phyloP scores from a whole-genome alignment of 2,113 vertebrate species.

The Penelope pileata region DNA sequence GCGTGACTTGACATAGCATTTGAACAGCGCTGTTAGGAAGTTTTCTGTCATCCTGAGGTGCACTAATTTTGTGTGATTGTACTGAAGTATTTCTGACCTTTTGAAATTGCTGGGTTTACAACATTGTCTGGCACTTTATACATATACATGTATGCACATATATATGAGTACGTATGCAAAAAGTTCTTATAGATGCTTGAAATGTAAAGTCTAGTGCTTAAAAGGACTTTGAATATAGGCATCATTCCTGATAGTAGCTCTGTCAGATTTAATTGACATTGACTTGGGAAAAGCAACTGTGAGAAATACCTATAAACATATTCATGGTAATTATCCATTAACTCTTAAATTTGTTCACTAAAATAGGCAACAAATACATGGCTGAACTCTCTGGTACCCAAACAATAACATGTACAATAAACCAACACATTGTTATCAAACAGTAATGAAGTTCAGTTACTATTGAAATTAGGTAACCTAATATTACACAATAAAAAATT shows the following conservation, averaged over 20 bases:
- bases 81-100: not conserved
- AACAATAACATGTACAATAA: not conserved
- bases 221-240: not conserved
- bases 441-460: not conserved
- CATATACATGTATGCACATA: not conserved
- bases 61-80: not conserved
- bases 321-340: not conserved
- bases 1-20: slow-evolving; percentile 9
- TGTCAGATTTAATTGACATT: not conserved
- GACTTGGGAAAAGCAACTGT: not conserved
- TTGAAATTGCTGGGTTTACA: not conserved
- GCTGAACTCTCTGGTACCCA: not conserved
- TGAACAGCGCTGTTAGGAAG: not conserved
- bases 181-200: not conserved
- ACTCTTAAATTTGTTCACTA: not conserved
- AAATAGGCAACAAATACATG: not conserved
- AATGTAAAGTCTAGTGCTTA: not conserved
- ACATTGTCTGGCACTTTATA: not conserved
- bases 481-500: not conserved
- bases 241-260: not conserved
- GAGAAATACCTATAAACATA: not conserved
- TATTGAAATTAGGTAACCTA: not conserved
- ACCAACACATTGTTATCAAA: not conserved
- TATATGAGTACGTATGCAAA: not conserved
- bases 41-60: not conserved